A percentile compares a stretch with the other conserved stretches of the same genome.
These are phyloP conservation scores for Ginglymostoma cirratum DNA, from an alignment of 2,113 vertebrate species.

Conservation along the genomic window DNA sequence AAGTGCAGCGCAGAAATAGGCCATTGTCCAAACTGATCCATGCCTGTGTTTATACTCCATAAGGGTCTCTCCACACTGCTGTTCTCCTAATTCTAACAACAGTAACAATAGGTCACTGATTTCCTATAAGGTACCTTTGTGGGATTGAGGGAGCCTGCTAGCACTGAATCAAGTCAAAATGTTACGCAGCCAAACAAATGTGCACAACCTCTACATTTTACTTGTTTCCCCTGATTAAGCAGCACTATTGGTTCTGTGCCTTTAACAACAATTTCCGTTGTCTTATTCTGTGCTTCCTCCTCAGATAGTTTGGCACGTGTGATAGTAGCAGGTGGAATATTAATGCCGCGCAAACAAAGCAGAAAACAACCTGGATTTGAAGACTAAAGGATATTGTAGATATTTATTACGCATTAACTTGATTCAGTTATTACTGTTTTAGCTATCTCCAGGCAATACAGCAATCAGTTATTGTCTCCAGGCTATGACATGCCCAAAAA, in stretches of 20 bases:
- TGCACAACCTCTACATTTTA: not conserved
- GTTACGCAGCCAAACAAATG: not conserved
- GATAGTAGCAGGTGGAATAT: not conserved
- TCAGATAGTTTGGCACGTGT: not conserved
- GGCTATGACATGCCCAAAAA: not conserved
- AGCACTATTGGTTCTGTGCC: too few relatives aligned
- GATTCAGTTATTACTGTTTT: not conserved
- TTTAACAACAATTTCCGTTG: not conserved
- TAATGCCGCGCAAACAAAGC: not conserved
- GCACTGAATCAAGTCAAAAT: not conserved
- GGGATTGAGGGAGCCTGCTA: not conserved
- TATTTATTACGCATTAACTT: not conserved
- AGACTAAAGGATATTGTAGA: not conserved
- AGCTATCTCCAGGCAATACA: not conserved
- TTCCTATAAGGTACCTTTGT: not conserved
- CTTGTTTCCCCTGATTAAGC: too few relatives aligned
- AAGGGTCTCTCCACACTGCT: not conserved
- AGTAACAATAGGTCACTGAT: not conserved
- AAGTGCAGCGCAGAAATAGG: not conserved
- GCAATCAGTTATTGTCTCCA: not conserved
- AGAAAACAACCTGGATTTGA: not conserved
- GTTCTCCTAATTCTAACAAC: not conserved
- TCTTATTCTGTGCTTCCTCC: not conserved
- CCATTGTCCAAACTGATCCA: not conserved
- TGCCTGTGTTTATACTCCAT: not conserved